A percentile compares a stretch with the other conserved stretches of the same genome.
These are phyloP conservation scores for Spermophilus dauricus DNA, from an alignment of 2,113 vertebrate genomes.

Conservation along the genomic window DNA sequence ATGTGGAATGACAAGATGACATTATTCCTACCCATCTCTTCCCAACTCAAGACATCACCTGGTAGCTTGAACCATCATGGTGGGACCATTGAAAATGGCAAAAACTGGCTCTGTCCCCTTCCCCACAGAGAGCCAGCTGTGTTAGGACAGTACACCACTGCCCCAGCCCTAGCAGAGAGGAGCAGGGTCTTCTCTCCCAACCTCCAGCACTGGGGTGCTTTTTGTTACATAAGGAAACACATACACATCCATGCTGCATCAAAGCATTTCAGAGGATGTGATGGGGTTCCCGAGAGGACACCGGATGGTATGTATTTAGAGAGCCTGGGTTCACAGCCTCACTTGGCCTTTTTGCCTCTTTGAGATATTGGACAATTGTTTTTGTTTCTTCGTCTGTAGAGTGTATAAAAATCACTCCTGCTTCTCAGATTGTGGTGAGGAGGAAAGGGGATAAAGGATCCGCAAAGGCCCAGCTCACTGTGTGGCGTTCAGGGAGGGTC, in stretches of 20 bases:
- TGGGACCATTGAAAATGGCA: neutral
- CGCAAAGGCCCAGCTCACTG: neutral
- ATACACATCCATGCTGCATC: rapidly evolving
- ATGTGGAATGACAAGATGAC: rapidly evolving
- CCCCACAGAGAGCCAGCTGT: rapidly evolving
- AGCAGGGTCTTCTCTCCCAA: neutral
- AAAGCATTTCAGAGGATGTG: neutral
- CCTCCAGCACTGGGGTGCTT: neutral
- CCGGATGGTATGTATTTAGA: neutral
- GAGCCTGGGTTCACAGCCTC: neutral
- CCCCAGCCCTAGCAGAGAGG: neutral
- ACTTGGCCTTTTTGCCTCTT: neutral
- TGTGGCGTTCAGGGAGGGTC: neutral
- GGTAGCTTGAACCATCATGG: neutral
- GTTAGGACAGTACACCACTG: too few relatives aligned
- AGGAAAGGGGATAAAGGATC: neutral
- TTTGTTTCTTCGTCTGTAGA: neutral
- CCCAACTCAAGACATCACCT: neutral
- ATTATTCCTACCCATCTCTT: neutral
- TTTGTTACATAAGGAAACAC: neutral
- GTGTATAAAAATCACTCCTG: neutral
- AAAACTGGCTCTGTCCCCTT: neutral
- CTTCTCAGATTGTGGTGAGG: neutral
- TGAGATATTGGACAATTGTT: neutral
- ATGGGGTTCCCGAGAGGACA: neutral